phyloP scores from a whole-genome alignment of 2,113 vertebrate species.

The Xiphophorus maculatus region DNA sequence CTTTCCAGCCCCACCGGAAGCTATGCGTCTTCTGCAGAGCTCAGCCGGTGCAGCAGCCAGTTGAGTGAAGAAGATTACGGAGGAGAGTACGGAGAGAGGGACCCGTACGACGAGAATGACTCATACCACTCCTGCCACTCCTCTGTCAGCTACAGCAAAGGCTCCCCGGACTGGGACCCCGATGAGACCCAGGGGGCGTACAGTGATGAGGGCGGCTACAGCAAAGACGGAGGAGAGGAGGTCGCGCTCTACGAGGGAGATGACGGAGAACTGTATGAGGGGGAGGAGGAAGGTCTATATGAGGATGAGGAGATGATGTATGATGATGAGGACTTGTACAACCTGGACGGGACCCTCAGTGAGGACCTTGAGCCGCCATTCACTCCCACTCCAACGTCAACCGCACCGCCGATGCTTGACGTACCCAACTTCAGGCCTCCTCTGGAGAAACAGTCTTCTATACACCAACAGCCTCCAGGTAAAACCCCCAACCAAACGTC shows the following conservation, averaged over 20 bases:
- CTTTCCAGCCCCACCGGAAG: conserved; percentile 89
- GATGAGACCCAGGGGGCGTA: conserved; percentile 87
- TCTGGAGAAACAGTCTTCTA: conserved; percentile 79
- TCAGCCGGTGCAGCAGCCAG: conserved; percentile 95
- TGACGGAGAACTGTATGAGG: conserved; percentile 75
- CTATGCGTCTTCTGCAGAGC: conserved; percentile 92
- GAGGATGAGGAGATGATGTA: conserved; percentile 81
- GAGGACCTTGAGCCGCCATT: conserved; percentile 79
- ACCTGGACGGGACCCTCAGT: conserved; percentile 74
- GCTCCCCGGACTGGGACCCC: conserved; percentile 91
- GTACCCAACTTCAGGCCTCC: conserved; percentile 72
- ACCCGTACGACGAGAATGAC: conserved; percentile 91
- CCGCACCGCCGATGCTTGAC: conserved; percentile 48
- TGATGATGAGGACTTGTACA: conserved; percentile 79
- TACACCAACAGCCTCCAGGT: conserved; percentile 73
- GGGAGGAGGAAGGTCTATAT: conserved; percentile 74
- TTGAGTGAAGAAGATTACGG: conserved; percentile 92
- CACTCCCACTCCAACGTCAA: conserved; percentile 77
- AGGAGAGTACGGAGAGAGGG: conserved; percentile 85
- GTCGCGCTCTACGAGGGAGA: conserved; percentile 82
- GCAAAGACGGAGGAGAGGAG: conserved; percentile 88
- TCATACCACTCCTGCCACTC: conserved; percentile 99
- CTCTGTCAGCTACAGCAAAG: conserved; percentile 94
- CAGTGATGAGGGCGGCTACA: conserved; percentile 87
- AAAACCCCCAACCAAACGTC: conserved; percentile 55